Evolutionary conservation across 2,888 invertebrate species (phyloP).

Genomic region (Cosmopolites sordidus): DNA sequence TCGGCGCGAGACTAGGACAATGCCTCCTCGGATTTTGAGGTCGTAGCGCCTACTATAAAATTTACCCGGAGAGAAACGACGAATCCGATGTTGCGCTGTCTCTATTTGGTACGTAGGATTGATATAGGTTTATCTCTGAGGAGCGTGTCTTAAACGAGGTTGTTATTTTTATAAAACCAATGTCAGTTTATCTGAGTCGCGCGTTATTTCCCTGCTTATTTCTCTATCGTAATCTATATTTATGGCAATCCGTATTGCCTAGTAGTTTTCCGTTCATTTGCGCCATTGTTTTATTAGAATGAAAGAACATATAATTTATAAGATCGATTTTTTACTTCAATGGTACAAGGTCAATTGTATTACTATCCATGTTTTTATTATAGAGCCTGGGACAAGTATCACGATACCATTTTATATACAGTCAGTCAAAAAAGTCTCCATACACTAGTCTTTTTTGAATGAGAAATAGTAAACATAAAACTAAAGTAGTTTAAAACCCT

Average conservation of each 20-base stretch:
- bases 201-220: constrained; percentile 14
- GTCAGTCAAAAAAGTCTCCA: too few species aligned
- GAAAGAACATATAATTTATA: neutral
- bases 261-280: constrained; percentile 8
- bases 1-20: constrained; percentile 44
- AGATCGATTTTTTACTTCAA: constrained; percentile 2
- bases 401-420: too few species aligned
- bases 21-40: constrained; percentile 49
- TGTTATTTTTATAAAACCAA: constrained; percentile 26
- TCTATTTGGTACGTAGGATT: constrained; percentile 7
- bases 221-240: constrained; percentile 8
- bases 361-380: too few species aligned
- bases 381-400: too few species aligned
- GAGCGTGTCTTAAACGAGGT: constrained; percentile 11
- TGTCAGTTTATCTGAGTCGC: constrained; percentile 30
- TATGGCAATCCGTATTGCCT: neutral
- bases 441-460: too few species aligned
- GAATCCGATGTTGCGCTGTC: constrained; percentile 10
- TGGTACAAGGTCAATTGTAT: constrained; percentile 11
- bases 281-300: constrained; percentile 1
- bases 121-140: constrained; percentile 6
- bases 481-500: too few species aligned
- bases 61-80: constrained; percentile 10
- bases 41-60: constrained; percentile 38
- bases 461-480: too few species aligned